phyloP scores from a whole-genome alignment of 2,888 invertebrate genomes.

The Scaptomyza tumidula region DNA sequence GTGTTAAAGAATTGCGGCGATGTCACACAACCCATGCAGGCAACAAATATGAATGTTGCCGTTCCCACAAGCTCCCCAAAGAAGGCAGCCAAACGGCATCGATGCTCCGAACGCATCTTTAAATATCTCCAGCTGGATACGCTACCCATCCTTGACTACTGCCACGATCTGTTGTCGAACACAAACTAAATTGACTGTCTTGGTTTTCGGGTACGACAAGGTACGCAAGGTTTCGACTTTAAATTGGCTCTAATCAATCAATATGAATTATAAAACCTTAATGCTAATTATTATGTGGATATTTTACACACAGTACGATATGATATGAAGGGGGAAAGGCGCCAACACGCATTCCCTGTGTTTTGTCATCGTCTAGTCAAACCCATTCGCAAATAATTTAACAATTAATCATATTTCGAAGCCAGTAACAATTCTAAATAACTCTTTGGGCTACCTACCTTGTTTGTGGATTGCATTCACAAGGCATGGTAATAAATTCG shows the following conservation, averaged over 20 bases:
- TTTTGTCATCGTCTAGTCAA: slow-evolving; percentile 24
- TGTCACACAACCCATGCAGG: slow-evolving; percentile 88
- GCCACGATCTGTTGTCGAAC: slow-evolving; percentile 59
- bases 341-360: slow-evolving; percentile 1
- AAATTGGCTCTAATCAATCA: slow-evolving; percentile 65
- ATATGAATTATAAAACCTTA: slow-evolving; percentile 76
- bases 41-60: slow-evolving; percentile 88
- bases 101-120: slow-evolving; percentile 30
- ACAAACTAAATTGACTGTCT: slow-evolving; percentile 31
- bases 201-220: slow-evolving; percentile 7
- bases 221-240: slow-evolving; percentile 31
- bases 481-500: slow-evolving; percentile 17
- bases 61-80: slow-evolving; percentile 89
- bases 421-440: slow-evolving; percentile 5
- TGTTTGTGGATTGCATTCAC: background rate
- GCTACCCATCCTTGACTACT: slow-evolving; percentile 32
- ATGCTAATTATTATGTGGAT: slow-evolving; percentile 75
- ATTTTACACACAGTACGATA: slow-evolving; percentile 21
- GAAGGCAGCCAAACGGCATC: slow-evolving; percentile 70
- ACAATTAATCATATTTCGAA: slow-evolving; percentile 45
- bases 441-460: background rate
- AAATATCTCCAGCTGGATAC: slow-evolving; percentile 43
- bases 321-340: slow-evolving; percentile 23
- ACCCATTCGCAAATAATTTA: slow-evolving; percentile 38
- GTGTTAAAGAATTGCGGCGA: slow-evolving; percentile 74